Evolutionary conservation across 2,888 invertebrate species (phyloP), one percentile per base, ranked within the genome.

Genomic region (Tachina lurida): DNA sequence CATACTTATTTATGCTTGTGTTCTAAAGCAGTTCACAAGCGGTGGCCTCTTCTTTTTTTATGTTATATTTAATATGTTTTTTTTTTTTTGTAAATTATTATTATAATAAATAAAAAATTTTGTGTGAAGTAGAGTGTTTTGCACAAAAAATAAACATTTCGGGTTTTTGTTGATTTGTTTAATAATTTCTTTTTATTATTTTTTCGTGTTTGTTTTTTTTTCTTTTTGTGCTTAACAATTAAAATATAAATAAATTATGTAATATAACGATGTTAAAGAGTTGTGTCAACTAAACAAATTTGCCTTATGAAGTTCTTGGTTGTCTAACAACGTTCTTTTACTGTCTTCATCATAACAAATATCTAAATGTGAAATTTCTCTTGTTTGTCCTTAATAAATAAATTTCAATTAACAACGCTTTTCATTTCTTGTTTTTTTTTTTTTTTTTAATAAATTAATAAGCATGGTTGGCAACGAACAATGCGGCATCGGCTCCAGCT

Each of bases 391-490:
- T 87, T 87, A 87, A 87, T 81, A 86, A 86, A 87, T 86, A 87
- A 84, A 85, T 86, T 79, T 76, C 87, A 83, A 81, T 62, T 78
- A 87, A 85, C 86, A 87, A 88, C 84, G n/a, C n/a, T 75, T 87
- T 68, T 87, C 82, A 84, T 3, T 31, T 31, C 4, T 4, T 31
- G 3, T 3, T 81, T 56, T 31, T 31, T 4, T 31, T 4, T 3
- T 81, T 56, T 17, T 45, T 56, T 65, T 70, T 43, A 54, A 71
- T 76, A 63, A 47, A 91, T 95, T 98, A 99, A 93, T 99, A 99
- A 89, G 97, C 97, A 93, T 99, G 99, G 94, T 99, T 97, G 90
- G 98, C 97, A 89, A 99, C 96, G 94, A 98, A 99, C 89, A 99
- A 95, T 87, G 96, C 96, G 89, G 97, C 95, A 4, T 96, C 97